Evolutionary conservation across 2,113 vertebrate genomes (phyloP).

Genomic region (Poecilia latipinna): DNA sequence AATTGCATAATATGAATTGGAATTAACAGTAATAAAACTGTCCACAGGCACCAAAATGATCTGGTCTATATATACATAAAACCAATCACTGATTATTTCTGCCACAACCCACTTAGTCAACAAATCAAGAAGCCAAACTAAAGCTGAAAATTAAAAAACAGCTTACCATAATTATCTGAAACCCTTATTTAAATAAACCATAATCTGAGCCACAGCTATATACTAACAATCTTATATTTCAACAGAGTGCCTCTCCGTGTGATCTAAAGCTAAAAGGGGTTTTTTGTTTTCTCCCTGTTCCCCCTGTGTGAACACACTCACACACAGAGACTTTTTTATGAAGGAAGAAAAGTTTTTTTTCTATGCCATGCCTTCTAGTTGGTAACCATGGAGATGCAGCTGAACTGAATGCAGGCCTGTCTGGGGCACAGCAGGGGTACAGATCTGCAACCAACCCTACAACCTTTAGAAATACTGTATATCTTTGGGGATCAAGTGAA

Average conservation of each 20-base stretch:
- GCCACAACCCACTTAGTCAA: conserved; percentile 15
- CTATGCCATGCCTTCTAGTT: conserved; percentile 49
- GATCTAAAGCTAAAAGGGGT: conserved; percentile 28
- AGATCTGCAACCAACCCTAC: conserved; percentile 34
- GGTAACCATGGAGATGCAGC: conserved; percentile 63
- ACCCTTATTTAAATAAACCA: conserved; percentile 42
- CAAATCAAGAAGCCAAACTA: conserved; percentile 39
- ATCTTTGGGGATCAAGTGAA: conserved; percentile 44
- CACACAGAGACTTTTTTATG: conserved; percentile 29
- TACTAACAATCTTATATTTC: conserved; percentile 14
- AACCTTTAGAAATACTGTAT: conserved; percentile 39
- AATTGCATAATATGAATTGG: background rate
- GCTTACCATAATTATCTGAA: conserved; percentile 43
- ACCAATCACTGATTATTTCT: conserved; percentile 17
- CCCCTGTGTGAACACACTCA: conserved; percentile 35
- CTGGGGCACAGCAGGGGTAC: conserved; percentile 52
- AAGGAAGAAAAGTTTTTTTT: conserved; percentile 39
- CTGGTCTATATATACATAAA: conserved; percentile 11
- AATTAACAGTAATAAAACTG: conserved; percentile 31
- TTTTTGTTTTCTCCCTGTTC: conserved; percentile 32
- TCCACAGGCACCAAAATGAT: conserved; percentile 2
- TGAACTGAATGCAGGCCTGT: conserved; percentile 51
- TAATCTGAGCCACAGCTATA: conserved; percentile 3
- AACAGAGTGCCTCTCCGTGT: conserved; percentile 4
- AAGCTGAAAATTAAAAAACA: conserved; percentile 55